phyloP scores from a whole-genome alignment of 2,888 invertebrate genomes.

The Megaustenia siamemsis region DNA sequence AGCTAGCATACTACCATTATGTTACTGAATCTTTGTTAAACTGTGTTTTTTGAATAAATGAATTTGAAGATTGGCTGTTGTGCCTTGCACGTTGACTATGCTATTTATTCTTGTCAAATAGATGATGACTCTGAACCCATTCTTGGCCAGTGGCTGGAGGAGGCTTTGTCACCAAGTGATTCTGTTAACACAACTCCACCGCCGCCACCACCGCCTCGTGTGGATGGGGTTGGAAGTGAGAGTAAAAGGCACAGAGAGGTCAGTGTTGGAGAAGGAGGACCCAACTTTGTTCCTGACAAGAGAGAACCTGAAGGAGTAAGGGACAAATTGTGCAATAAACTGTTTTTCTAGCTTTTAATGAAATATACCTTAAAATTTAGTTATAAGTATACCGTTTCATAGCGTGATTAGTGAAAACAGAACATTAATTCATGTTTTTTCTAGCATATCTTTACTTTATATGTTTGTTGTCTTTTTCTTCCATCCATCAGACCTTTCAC shows the following conservation, averaged over 20 bases:
- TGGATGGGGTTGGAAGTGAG: conserved; percentile 60
- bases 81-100: not conserved
- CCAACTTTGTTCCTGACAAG: conserved; percentile 87
- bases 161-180: conserved; percentile 89
- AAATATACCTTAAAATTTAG: too few species aligned
- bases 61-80: not conserved
- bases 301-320: conserved; percentile 88
- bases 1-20: too few species aligned
- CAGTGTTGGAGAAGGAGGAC: conserved; percentile 65
- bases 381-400: too few species aligned
- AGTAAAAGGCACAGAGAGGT: conserved; percentile 69
- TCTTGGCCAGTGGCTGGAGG: conserved; percentile 95
- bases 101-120: conserved; percentile 51
- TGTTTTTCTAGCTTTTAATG: too few species aligned
- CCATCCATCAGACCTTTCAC: too few species aligned
- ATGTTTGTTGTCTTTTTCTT: too few species aligned
- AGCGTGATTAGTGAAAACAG: too few species aligned
- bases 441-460: too few species aligned
- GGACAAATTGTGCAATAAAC: not conserved
- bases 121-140: conserved; percentile 86
- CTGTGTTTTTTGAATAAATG: not conserved
- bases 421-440: too few species aligned
- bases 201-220: conserved; percentile 65
- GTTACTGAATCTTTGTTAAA: too few species aligned
- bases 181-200: conserved; percentile 66